Percentiles rank a stretch among this genome's conserved stretches.
Evolutionary conservation across 1,140 invertebrate genomes (phyloP).

Genomic region (Ooceraea biroi): DNA sequence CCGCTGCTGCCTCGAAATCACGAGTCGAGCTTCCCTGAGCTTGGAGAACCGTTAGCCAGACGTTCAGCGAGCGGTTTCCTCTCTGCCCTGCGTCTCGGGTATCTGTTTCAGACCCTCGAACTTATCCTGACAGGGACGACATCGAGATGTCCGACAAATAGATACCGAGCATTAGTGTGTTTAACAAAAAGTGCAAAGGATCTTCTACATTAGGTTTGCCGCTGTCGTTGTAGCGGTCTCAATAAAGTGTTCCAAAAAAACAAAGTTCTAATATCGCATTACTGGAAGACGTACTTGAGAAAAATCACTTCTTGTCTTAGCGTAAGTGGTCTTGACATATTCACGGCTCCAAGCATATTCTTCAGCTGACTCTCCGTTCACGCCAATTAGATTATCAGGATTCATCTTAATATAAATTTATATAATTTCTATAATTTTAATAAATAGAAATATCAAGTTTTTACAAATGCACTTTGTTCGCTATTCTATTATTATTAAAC

Average conservation of each 20-base stretch:
- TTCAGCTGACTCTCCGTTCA: no score
- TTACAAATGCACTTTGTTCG: no score
- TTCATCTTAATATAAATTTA: no score
- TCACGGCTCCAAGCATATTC: no score
- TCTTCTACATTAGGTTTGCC: slow-evolving; percentile 32
- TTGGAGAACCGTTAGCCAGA: slow-evolving; percentile 70
- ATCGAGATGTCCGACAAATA: slow-evolving; percentile 58
- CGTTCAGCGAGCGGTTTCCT: slow-evolving; percentile 64
- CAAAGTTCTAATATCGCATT: background rate
- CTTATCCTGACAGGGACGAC: slow-evolving; percentile 14
- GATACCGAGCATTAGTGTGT: slow-evolving; percentile 13
- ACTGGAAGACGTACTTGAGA: background rate
- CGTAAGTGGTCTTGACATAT: no score
- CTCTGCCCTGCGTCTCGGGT: slow-evolving; percentile 43
- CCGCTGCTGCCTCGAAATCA: slow-evolving; percentile 64
- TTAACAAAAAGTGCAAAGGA: slow-evolving; percentile 2
- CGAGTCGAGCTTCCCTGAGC: slow-evolving; percentile 40
- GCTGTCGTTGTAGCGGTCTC: background rate
- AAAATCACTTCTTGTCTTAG: slow-evolving; percentile 6
- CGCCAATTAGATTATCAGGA: no score
- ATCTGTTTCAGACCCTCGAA: slow-evolving; percentile 34
- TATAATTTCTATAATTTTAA: no score
- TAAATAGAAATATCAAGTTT: no score
- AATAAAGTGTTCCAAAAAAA: slow-evolving; percentile 1
- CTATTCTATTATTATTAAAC: no score